Base-by-base conservation (phyloP, 2,113 vertebrate species). In the Misgurnus mizolepis region DNA sequence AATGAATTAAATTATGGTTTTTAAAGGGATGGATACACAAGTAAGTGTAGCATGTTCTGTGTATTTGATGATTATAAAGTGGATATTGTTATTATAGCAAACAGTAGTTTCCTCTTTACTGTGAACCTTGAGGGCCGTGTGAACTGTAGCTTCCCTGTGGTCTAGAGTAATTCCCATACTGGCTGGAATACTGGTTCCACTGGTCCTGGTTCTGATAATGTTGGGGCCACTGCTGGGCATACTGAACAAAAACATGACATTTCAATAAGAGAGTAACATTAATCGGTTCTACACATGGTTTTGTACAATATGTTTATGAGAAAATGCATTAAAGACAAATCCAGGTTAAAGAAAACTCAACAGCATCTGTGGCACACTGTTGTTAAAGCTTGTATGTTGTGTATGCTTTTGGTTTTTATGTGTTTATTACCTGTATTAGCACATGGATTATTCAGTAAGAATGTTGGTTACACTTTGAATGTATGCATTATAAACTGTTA, bases 171-270 rank as follows among this genome's bases (percentile, higher is more conserved):
- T 91, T 88, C 61, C 94, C 91, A 14, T 96, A 95, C 91, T 95
- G 95, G 89, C 90, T 93, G 27, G 27, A 34, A 1, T 34, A 34
- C 27, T 34, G 27, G 27, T 34, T 34, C 27, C 27, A 34, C 27
- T 34, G 27, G 27, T 34, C 27, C 93, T 95, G 95, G 91, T 94
- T 95, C 90, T 96, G 95, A 88, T 97, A 97, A 93, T 96, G 96
- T 90, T 95, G 94, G 92, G 93, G 95, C 94, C 95, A 96, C 88
- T 95, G 96, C 90, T 94, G 95, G 72, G 95, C 94, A 6, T 95
- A 96, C 95, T 96, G 87, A 0, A 80, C n/a, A 53, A 50, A 67
- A 34, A 34, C 27, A 34, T 34, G 27, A 78, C 0, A 0, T 27
- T 55, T 71, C 14, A 70, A 14, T 39, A 5, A 34, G 34, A 17